A percentile compares a stretch with the other conserved stretches of the same genome.
Conservation (phyloP, 2,888 invertebrate genomes). For the Phyllotreta striolata region DNA sequence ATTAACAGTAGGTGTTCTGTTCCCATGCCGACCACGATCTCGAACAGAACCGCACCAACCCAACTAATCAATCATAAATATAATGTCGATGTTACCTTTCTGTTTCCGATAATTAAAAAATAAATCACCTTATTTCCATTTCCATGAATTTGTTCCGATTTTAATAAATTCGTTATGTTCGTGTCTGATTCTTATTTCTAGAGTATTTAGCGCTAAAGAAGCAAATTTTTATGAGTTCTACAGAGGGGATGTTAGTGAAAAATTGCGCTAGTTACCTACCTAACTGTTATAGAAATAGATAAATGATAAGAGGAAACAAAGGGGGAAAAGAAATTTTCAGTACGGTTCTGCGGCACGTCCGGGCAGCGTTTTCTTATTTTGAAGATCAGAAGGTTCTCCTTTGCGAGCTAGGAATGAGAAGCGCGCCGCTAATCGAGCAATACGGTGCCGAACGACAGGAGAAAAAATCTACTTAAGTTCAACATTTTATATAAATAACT, state of each 20-base stretch:
- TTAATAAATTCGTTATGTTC: too few species aligned
- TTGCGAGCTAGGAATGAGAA: slow-evolving; percentile 14
- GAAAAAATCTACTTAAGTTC: slow-evolving; percentile 19
- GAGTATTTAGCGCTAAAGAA: too few species aligned
- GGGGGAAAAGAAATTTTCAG: background rate
- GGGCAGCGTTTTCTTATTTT: slow-evolving; percentile 17
- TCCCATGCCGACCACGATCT: slow-evolving; percentile 12
- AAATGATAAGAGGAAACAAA: background rate
- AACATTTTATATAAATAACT: slow-evolving; percentile 28
- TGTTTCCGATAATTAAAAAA: too few species aligned
- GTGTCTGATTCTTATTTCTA: too few species aligned
- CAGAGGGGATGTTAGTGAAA: too few species aligned
- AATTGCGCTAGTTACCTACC: too few species aligned
- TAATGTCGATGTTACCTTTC: background rate
- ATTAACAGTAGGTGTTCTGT: slow-evolving; percentile 37
- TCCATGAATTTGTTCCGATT: too few species aligned
- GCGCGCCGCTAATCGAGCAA: slow-evolving; percentile 22
- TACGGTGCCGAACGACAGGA: slow-evolving; percentile 19
- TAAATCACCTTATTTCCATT: too few species aligned
- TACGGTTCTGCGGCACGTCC: slow-evolving; percentile 2
- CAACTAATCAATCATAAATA: background rate
- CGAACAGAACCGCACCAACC: slow-evolving; percentile 1
- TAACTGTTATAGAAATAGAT: too few species aligned
- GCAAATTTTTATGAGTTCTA: too few species aligned
- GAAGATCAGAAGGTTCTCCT: slow-evolving; percentile 17